Evolutionary conservation across 2,888 invertebrate genomes (phyloP), one percentile per base, ranked within the genome.

Genomic region (Phaonia tiefii): DNA sequence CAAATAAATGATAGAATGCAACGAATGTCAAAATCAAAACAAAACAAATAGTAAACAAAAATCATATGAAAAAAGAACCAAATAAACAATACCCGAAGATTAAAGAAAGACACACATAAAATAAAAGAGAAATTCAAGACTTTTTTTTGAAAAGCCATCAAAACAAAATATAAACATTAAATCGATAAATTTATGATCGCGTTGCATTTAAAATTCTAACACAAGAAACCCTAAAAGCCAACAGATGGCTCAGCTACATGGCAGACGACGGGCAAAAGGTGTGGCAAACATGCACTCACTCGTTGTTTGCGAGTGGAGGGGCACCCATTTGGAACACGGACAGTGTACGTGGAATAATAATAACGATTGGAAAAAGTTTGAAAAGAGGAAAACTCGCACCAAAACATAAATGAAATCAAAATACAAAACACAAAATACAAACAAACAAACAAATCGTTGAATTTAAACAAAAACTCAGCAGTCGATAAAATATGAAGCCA

Each of bases 91-190:
- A n/a, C 51, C 31, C 44, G 46, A 3, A 31, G 3, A 31, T 3
- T 31, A 31, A 31, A 31, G 4, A 31, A 31, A 31, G 8, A 31
- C 31, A 31, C 31, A 8, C 20, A 20, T 10, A 25, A 26, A 54
- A 44, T 17, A 42, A 67, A 72, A 71, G 49, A 76, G 70, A 76
- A 73, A 76, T 58, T 70, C 56, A 76, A n/a, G n/a, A n/a, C 44
- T 42, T 69, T 76, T 49, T 56, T 13, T 7, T 58, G 39, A 58
- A 58, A 42, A 58, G 63, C 15, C 44, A 74, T 71, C 51, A 77
- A 77, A 66, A 77, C 51, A 77, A 77, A 80, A 77, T 76, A 70
- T 56, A 77, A 66, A 77, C 37, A 71, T 65, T 58, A 73, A 74
- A 71, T 66, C 70, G 37, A 65, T 51, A 51, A 77, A 74, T 67